A percentile compares a stretch with the other conserved stretches of the same genome.
phyloP scores from a whole-genome alignment of 2,113 vertebrate genomes.

The Spilogale gracilis region DNA sequence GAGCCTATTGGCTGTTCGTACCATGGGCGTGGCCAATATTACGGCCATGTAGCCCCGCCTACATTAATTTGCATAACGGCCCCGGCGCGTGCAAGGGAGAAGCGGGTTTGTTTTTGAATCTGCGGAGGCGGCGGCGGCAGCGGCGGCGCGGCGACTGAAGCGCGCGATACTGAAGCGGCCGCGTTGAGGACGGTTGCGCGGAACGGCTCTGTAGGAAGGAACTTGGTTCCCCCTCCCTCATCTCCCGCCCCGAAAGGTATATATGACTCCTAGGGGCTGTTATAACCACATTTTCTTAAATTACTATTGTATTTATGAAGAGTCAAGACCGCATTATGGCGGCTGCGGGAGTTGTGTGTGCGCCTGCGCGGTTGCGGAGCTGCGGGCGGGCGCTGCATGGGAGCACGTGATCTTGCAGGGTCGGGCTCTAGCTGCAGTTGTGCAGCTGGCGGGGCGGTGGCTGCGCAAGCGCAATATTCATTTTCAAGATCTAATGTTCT shows the following conservation, averaged over 20 bases:
- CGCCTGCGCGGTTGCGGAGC: conserved; percentile 73
- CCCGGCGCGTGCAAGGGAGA: conserved; percentile 79
- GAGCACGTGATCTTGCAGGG: conserved; percentile 87
- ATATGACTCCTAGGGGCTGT: conserved; percentile 42
- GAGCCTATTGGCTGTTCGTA: conserved; percentile 62
- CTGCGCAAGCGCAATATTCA: conserved; percentile 86
- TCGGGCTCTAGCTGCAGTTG: conserved; percentile 84
- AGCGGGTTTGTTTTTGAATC: conserved; percentile 87
- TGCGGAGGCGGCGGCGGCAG: conserved; percentile 69
- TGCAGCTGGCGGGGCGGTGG: conserved; percentile 85
- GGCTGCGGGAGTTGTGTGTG: conserved; percentile 66
- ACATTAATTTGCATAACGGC: conserved; percentile 89
- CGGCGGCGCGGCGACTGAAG: conserved; percentile 56
- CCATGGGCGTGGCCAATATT: conserved; percentile 69
- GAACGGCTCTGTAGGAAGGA: conserved; percentile 67
- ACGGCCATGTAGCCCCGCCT: conserved; percentile 76
- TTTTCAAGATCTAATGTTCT: conserved; percentile 79
- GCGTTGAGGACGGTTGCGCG: conserved; percentile 51
- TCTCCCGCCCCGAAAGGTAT: conserved; percentile 78
- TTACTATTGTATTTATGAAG: conserved; percentile 75
- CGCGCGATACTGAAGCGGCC: conserved; percentile 66
- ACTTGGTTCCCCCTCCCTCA: conserved; percentile 54
- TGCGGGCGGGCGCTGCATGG: conserved; percentile 85
- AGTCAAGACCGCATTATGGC: conserved; percentile 82
- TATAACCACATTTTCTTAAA: conserved; percentile 65